Base-by-base conservation (phyloP, 1,140 invertebrate genomes). In the Drosophila triauraria region DNA sequence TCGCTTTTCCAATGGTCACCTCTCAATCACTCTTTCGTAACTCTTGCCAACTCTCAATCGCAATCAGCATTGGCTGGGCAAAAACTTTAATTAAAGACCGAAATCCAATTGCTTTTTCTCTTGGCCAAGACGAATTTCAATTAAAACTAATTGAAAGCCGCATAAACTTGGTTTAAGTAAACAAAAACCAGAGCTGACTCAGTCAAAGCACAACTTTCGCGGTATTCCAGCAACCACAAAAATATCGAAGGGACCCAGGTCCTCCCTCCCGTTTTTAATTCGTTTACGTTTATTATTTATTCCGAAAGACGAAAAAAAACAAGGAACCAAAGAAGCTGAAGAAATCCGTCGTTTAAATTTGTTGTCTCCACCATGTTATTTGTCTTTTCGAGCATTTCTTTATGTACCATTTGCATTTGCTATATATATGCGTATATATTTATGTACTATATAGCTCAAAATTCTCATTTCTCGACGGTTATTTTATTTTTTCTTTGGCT, bases 271-370 rank as follows among this genome's bases (percentile, higher is more conserved):
- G 25, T 75, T 90, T 88, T 88, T 88, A 90, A 88, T 88, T 88
- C 85, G 85, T 88, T 88, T 88, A 90, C 80, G 85, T 90, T 88
- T 88, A 88, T 88, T 88, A 88, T 88, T 88, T 88, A 88, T 88
- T 90, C 85, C 84, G 58, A 63, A 58, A 15, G 40, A 54, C 62
- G 57, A 17, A 67, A 76, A 75, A 75, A 77, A 47, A 64, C 60
- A 44, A 56, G 53, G 40, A 57, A 56, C 35, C 53, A 56, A 23
- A 23, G 38, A 43, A 54, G 25, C 61, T 44, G 48, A 63, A 79
- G 65, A 61, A 78, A 62, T 74, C 53, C 75, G 50, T 84, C 77
- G 70, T 57, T 78, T 69, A 69, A 61, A 71, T 77, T 83, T 79
- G 80, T 65, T 79, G 44, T 69, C 65, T 42, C 68, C 54, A 20